Conservation (phyloP, 2,113 vertebrate genomes). For the Glaucidium brasilianum region DNA sequence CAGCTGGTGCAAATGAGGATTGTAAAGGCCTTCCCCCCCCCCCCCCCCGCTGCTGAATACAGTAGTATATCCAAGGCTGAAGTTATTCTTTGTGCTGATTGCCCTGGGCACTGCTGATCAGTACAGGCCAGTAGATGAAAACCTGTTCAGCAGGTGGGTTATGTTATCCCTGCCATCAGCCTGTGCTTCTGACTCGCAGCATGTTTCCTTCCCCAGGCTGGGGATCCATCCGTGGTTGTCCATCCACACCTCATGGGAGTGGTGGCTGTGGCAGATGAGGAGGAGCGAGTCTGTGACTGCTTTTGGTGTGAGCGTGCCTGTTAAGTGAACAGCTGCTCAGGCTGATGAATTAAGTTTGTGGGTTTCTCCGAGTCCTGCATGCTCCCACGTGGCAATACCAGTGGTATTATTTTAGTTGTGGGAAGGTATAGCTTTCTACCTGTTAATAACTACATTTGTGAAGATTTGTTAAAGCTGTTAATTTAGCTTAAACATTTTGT, state of each 20-base stretch:
- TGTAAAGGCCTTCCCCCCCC: background rate
- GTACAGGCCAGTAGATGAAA: background rate
- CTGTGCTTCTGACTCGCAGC: background rate
- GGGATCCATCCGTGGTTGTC: background rate
- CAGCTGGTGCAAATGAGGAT: background rate
- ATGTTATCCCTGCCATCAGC: background rate
- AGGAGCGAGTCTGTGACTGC: background rate
- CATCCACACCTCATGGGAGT: rapidly evolving
- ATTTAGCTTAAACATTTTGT: constrained; percentile 52
- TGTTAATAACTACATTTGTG: constrained; percentile 29
- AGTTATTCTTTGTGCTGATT: background rate
- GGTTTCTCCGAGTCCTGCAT: background rate
- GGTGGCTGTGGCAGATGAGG: rapidly evolving
- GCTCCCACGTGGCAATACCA: background rate
- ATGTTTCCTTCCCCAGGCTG: background rate
- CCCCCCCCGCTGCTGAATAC: background rate
- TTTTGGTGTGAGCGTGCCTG: rapidly evolving
- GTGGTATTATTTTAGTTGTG: background rate
- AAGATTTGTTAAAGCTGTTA: constrained; percentile 52
- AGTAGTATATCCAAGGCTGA: background rate
- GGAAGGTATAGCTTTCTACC: constrained; percentile 47
- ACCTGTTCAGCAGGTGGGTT: background rate
- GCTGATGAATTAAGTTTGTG: background rate
- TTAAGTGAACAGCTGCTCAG: background rate
- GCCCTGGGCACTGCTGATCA: background rate